Evolutionary conservation across 2,797 vertebrate genomes (phyloP), one percentile per base, ranked within the genome.

Genomic region (Artibeus jamaicensis): DNA sequence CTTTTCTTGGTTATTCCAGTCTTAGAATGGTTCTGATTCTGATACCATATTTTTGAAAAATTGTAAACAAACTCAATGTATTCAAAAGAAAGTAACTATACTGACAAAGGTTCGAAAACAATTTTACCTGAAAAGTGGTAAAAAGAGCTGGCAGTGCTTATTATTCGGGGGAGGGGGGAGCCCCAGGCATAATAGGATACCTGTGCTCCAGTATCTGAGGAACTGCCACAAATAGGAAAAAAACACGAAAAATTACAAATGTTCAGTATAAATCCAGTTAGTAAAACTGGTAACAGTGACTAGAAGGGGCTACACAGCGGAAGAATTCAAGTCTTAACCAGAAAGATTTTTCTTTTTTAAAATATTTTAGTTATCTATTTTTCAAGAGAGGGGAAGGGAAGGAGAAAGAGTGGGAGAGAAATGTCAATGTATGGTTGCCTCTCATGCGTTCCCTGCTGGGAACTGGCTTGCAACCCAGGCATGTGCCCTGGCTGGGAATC

Each of bases 1-100:
- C 46, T 83, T 78, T 85, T 73, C 62, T 95, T 79, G 5, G 48
- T 83, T 85, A 73, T 93, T 86, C 7, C 11, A 46, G 1, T 67
- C 48, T 81, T 91, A 92, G 18, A 86, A 67, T 89, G 34, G 48
- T 76, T 93, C 14, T 90, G 24, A 16, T 73, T 15, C 29, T 68
- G 62, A 73, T 18, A 6, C 4, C 34, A 86, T 9, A 37, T 53
- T 89, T 85, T 62, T 11, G 5, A 19, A n/a, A 86, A 55, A 21
- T 67, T 81, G 7, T 83, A 93, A 94, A 83, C 19, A 83, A 93
- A 78, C 26, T 76, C 18, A 29, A 14, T 68, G 8, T 85, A 84
- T 74, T 89, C 32, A 65, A 94, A 94, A 87, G 44, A 87, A 94
- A 85, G 32, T 8, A 92, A n/a, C 32, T 92, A 37, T n/a, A 50